A percentile compares a stretch with the other conserved stretches of the same genome.
These are phyloP conservation scores for Lasioglossum zephyrum DNA, from an alignment of 2,888 invertebrate species.

Conservation along the genomic window DNA sequence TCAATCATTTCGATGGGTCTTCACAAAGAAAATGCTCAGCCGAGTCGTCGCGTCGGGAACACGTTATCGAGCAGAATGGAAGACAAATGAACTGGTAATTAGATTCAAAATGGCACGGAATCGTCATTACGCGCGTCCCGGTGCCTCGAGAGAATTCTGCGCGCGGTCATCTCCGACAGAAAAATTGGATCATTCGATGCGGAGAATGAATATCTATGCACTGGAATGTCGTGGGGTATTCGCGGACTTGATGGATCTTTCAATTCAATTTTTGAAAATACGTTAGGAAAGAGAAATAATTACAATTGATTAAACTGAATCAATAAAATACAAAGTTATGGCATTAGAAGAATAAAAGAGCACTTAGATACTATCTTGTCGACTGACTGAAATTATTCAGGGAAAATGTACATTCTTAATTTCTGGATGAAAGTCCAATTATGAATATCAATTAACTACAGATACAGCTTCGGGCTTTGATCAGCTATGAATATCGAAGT, in stretches of 20 bases:
- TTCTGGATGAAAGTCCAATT: background rate
- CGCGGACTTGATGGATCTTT: too few species aligned
- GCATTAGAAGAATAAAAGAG: too few species aligned
- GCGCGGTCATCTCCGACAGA: background rate
- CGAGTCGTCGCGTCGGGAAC: background rate
- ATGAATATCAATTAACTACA: background rate
- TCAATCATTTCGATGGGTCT: background rate
- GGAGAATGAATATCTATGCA: background rate
- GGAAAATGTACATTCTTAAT: too few species aligned
- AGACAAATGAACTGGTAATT: constrained; percentile 3
- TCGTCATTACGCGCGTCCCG: background rate
- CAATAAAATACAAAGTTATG: too few species aligned
- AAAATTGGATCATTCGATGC: background rate
- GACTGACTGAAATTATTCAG: too few species aligned
- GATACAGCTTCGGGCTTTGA: too few species aligned
- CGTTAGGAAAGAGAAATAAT: too few species aligned
- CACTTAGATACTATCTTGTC: too few species aligned
- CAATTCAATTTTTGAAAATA: too few species aligned
- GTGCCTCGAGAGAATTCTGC: background rate
- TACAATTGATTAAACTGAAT: too few species aligned
- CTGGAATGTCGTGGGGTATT: background rate
- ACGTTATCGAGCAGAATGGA: background rate
- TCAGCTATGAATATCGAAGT: background rate
- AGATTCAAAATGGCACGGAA: background rate
- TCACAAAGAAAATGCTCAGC: background rate